These are phyloP conservation scores for Dromococcyx pavoninus DNA, from an alignment of 2,797 vertebrate genomes.

Conservation along the genomic window DNA sequence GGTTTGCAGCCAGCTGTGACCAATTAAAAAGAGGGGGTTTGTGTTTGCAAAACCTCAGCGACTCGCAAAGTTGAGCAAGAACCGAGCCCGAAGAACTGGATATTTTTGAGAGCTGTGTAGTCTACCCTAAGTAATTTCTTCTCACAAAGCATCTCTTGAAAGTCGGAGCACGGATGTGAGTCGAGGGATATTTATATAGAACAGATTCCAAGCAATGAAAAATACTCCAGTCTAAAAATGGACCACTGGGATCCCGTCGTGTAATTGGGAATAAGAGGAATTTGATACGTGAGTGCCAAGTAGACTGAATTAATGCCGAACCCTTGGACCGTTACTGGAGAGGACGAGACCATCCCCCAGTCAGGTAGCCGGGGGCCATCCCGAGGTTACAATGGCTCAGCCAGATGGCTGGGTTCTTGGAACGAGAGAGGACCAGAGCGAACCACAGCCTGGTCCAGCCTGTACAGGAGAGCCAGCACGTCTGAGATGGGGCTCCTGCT, in stretches of 20 bases:
- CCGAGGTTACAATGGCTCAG: neutral
- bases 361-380: neutral
- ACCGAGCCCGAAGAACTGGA: fast-evolving
- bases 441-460: fast-evolving
- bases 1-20: conserved; percentile 8
- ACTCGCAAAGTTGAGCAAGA: neutral
- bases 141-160: neutral
- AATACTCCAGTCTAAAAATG: neutral
- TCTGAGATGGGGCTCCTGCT: neutral
- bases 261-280: neutral
- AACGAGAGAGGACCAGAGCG: fast-evolving
- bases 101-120: fast-evolving
- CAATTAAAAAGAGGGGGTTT: neutral
- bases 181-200: neutral
- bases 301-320: neutral
- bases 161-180: neutral
- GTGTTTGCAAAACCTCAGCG: neutral
- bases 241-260: neutral
- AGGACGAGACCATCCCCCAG: neutral
- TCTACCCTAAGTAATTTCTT: neutral
- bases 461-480: neutral
- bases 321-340: neutral
- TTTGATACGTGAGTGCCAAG: neutral
- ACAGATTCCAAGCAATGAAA: neutral
- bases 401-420: neutral